A percentile compares a stretch with the other conserved stretches of the same genome.
Evolutionary conservation across 1,140 invertebrate species (phyloP).

Genomic region (Drosophila orena): DNA sequence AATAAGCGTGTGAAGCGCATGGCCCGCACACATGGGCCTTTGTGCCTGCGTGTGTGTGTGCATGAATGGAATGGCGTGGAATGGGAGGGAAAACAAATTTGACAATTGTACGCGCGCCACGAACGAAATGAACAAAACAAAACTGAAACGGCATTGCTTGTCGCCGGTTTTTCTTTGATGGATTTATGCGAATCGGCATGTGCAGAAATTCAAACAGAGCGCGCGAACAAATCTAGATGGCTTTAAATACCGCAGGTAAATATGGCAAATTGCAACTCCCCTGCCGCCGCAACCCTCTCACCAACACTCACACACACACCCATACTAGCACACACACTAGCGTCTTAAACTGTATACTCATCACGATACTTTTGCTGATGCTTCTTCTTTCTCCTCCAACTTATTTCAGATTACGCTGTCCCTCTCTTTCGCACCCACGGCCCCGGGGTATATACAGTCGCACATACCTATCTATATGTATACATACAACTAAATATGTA

Average conservation of each 20-base stretch:
- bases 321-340: constrained; percentile 11
- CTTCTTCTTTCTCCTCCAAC: constrained; percentile 77
- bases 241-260: constrained; percentile 14
- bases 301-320: constrained; percentile 10
- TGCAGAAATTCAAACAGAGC: constrained; percentile 61
- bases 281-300: constrained; percentile 16
- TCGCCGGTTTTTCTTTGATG: constrained; percentile 72
- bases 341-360: constrained; percentile 80
- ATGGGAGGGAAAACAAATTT: constrained; percentile 80
- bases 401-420: constrained; percentile 79
- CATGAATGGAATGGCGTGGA: constrained; percentile 62
- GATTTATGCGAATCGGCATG: constrained; percentile 59
- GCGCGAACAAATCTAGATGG: constrained; percentile 46
- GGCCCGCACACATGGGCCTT: constrained; percentile 32
- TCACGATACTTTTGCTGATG: constrained; percentile 78
- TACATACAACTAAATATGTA: constrained; percentile 54
- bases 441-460: constrained; percentile 43
- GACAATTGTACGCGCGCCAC: constrained; percentile 82
- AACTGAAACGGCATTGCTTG: constrained; percentile 80
- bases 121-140: constrained; percentile 83
- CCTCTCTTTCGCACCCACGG: constrained; percentile 64
- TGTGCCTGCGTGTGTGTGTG: constrained; percentile 37
- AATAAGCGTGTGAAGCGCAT: constrained; percentile 69
- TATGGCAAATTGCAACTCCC: constrained; percentile 39
- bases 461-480: constrained; percentile 45